Evolutionary conservation across 2,797 vertebrate genomes (phyloP).

Genomic region (Gadopsis marmoratus): DNA sequence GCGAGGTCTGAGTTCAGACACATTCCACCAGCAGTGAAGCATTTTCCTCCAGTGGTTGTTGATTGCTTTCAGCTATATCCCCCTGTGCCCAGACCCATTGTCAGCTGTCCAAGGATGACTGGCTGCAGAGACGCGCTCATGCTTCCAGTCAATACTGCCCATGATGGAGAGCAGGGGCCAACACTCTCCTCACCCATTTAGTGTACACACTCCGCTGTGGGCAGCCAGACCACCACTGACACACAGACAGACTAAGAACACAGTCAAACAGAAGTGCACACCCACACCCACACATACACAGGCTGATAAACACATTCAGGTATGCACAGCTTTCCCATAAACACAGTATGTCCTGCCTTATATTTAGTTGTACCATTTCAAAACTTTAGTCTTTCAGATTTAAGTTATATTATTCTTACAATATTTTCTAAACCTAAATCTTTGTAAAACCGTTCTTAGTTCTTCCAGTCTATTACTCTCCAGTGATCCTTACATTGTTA

Average conservation of each 20-base stretch:
- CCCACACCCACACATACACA: not conserved
- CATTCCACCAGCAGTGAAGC: conserved; percentile 63
- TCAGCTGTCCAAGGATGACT: conserved; percentile 80
- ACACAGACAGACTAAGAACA: conserved; percentile 43
- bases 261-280: conserved; percentile 14
- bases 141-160: conserved; percentile 76
- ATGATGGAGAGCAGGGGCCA: conserved; percentile 76
- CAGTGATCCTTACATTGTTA: not conserved
- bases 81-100: conserved; percentile 67
- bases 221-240: conserved; percentile 47
- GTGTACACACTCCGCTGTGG: conserved; percentile 65
- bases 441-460: not conserved
- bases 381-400: not conserved
- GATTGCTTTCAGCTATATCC: conserved; percentile 71
- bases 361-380: too few relatives aligned
- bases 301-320: not conserved
- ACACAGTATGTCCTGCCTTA: too few relatives aligned
- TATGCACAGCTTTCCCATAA: not conserved
- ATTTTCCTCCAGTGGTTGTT: conserved; percentile 70
- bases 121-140: conserved; percentile 73
- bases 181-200: conserved; percentile 66
- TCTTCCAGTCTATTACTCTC: not conserved
- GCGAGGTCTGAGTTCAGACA: conserved; percentile 64
- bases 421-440: not conserved
- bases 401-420: not conserved